Conservation (phyloP, 2,888 invertebrate genomes). For the Chorisops tibialis region DNA sequence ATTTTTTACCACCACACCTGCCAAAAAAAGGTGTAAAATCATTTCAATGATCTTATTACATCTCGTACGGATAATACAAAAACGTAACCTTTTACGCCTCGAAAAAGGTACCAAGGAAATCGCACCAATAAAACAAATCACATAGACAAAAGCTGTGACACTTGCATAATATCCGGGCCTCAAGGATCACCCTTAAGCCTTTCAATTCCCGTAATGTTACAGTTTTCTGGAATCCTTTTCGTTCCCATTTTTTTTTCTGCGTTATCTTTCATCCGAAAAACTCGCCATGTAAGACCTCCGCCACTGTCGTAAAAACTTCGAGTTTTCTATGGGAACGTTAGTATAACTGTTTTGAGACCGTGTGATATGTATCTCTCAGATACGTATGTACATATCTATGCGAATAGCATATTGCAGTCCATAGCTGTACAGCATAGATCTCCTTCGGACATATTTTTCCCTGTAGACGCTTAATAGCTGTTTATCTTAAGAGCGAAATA, state of each 20-base stretch:
- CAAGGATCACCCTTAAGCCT: slow-evolving; percentile 20
- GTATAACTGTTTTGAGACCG: slow-evolving; percentile 18
- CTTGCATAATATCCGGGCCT: slow-evolving; percentile 18
- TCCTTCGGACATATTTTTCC: slow-evolving; percentile 26
- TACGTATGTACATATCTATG: no score
- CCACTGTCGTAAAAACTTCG: slow-evolving; percentile 7
- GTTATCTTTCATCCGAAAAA: neutral
- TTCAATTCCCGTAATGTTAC: slow-evolving; percentile 2
- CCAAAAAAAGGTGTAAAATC: no score
- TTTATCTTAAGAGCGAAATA: slow-evolving; percentile 30
- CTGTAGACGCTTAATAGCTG: slow-evolving; percentile 28
- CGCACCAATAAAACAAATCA: slow-evolving; percentile 27
- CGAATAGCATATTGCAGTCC: slow-evolving; percentile 8
- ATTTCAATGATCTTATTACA: no score
- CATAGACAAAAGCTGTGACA: slow-evolving; percentile 21
- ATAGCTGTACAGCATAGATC: slow-evolving; percentile 2
- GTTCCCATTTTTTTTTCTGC: neutral
- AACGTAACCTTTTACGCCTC: no score
- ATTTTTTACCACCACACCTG: no score
- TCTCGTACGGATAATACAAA: no score
- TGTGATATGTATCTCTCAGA: no score
- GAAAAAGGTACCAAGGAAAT: neutral
- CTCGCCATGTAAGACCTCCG: slow-evolving; percentile 7
- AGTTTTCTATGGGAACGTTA: slow-evolving; percentile 7
- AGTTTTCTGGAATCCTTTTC: slow-evolving; percentile 7